These are phyloP conservation scores for Cromileptes altivelis DNA, from an alignment of 2,113 vertebrate genomes.

Conservation along the genomic window DNA sequence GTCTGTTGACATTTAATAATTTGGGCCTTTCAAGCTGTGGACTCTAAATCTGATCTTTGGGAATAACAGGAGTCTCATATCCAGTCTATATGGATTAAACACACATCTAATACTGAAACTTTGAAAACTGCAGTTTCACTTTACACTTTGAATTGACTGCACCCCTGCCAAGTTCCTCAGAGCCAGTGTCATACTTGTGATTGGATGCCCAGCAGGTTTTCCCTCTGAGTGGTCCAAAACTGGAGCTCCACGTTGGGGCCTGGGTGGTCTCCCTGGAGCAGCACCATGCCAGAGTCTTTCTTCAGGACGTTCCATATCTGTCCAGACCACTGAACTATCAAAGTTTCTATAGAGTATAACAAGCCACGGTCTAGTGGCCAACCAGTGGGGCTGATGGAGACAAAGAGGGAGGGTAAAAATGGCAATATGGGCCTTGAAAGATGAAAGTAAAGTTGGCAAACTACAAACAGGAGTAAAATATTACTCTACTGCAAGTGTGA, in stretches of 20 bases:
- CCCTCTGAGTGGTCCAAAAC: conserved; percentile 83
- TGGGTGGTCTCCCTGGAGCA: conserved; percentile 78
- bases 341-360: conserved; percentile 83
- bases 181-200: conserved; percentile 75
- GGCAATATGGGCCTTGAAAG: conserved; percentile 4
- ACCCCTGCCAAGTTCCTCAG: background rate
- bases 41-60: background rate
- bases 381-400: conserved; percentile 70
- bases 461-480: background rate
- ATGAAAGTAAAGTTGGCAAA: conserved; percentile 4
- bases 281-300: conserved; percentile 77
- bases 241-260: conserved; percentile 82
- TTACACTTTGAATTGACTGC: background rate
- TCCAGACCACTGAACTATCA: conserved; percentile 82
- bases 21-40: background rate
- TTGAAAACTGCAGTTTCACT: background rate
- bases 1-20: background rate
- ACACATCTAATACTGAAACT: background rate
- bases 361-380: conserved; percentile 78
- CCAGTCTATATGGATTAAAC: background rate
- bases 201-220: conserved; percentile 84
- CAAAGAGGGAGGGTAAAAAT: conserved; percentile 36
- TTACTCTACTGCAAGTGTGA: background rate
- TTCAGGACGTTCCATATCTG: conserved; percentile 82
- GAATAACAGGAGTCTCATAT: background rate